A percentile compares a stretch with the other conserved stretches of the same genome.
These are phyloP conservation scores for Xanthia icteritia DNA, from an alignment of 2,888 invertebrate species.

Conservation along the genomic window DNA sequence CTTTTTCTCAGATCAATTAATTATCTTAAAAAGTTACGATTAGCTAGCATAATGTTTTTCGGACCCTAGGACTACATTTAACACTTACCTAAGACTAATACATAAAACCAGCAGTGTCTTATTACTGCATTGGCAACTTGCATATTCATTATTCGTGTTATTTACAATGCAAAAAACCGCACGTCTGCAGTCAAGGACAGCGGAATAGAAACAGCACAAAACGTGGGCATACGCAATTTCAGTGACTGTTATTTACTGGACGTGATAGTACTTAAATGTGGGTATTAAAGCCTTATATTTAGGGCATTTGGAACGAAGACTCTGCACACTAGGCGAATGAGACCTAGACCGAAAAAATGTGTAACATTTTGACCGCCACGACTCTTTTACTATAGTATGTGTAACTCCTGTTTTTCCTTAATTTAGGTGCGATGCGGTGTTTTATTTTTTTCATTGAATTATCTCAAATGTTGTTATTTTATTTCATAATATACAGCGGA, in stretches of 20 bases:
- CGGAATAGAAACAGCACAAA: conserved; percentile 21
- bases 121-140: neutral
- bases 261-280: conserved; percentile 1
- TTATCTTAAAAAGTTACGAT: too few species aligned
- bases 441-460: too few species aligned
- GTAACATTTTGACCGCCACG: too few species aligned
- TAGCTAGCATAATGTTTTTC: neutral
- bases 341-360: too few species aligned
- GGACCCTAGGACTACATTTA: neutral
- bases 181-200: conserved; percentile 52
- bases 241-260: conserved; percentile 16
- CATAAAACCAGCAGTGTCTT: neutral
- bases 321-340: too few species aligned
- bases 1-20: too few species aligned
- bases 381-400: too few species aligned
- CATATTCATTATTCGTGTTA: conserved; percentile 2
- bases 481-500: too few species aligned
- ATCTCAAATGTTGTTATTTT: too few species aligned
- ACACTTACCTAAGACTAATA: neutral
- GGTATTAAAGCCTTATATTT: neutral
- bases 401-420: too few species aligned
- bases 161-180: conserved; percentile 44
- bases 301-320: neutral
- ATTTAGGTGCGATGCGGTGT: too few species aligned
- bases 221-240: conserved; percentile 33